Percentiles rank a stretch among this genome's conserved stretches.
These are phyloP conservation scores for Anser brachyrhynchus DNA, from an alignment of 2,113 vertebrate species.

Conservation along the genomic window DNA sequence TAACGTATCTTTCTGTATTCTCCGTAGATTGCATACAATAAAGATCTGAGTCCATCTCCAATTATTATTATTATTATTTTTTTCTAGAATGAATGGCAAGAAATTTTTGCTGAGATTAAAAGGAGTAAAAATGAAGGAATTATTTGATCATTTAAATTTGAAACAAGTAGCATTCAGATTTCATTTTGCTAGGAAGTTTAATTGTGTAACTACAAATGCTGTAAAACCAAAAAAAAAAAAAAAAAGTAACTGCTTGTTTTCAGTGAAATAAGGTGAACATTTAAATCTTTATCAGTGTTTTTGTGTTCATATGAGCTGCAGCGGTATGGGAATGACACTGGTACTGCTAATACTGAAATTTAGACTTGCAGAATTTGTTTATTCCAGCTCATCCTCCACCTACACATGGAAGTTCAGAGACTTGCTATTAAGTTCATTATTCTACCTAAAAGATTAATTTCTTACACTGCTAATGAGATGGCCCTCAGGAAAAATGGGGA, in stretches of 20 bases:
- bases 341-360: neutral
- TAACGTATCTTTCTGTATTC: neutral
- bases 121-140: neutral
- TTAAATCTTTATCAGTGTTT: neutral
- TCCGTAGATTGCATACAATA: neutral
- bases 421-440: neutral
- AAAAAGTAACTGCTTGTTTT: neutral
- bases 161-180: neutral
- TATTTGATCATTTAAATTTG: constrained; percentile 20
- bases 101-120: constrained; percentile 13
- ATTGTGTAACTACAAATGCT: neutral
- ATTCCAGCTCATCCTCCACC: neutral
- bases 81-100: neutral
- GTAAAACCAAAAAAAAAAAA: neutral
- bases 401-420: neutral
- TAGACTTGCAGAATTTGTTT: neutral
- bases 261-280: neutral
- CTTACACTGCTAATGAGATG: neutral
- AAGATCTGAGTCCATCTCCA: neutral
- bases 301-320: neutral
- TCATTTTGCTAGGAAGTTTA: constrained; percentile 22
- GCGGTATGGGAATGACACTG: neutral
- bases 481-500: neutral
- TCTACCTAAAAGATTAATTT: constrained; percentile 7
- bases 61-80: neutral